Base-by-base conservation (phyloP, 2,888 invertebrate genomes). In the Elgonia sp. region DNA sequence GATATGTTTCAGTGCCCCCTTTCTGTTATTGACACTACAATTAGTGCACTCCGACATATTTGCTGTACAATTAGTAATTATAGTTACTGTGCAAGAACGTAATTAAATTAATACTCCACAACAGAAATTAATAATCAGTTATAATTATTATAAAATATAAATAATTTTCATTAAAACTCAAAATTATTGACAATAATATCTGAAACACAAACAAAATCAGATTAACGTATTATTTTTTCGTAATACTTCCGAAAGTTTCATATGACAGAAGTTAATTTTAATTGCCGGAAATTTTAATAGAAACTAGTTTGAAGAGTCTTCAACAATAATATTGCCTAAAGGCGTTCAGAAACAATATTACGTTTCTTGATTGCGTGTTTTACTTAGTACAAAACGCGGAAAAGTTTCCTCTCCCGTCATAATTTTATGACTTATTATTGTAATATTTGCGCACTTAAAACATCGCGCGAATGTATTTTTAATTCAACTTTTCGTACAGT, bases 261-360 rank as follows among this genome's bases (percentile, higher is more conserved):
- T 12, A 40, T 18, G 65, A 65, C 65, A 40, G 18, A 65, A 65
- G 65, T 62, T 29, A n/a, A 63, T 20, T 63, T 40, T 63, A 39
- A 63, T 73, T 62, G 62, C 62, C 62, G 55, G 40, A 62, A 57
- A 75, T 75, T 75, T 60, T 1, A 75, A 75, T 62, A 46, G 50
- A 75, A 75, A 73, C 50, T 60, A 62, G 50, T 63, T 62, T 42
- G 46, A 75, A 50, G 75, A 75, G 29, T 37, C 62, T 46, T 62
- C 62, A 62, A 50, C 62, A 75, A 75, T 75, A 75, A 75, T 75
- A 75, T n/a, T 75, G 62, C 75, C 75, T 62, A 46, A 62, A 60
- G 75, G 46, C 60, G 42, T 75, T 62, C 42, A 20, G 73, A 50
- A 73, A 72, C 20, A 73, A 72, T 55, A 55, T 72, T 57, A 57